Evolutionary conservation across 2,888 invertebrate genomes (phyloP), one percentile per base, ranked within the genome.

Genomic region (Hydropsyche betteni): DNA sequence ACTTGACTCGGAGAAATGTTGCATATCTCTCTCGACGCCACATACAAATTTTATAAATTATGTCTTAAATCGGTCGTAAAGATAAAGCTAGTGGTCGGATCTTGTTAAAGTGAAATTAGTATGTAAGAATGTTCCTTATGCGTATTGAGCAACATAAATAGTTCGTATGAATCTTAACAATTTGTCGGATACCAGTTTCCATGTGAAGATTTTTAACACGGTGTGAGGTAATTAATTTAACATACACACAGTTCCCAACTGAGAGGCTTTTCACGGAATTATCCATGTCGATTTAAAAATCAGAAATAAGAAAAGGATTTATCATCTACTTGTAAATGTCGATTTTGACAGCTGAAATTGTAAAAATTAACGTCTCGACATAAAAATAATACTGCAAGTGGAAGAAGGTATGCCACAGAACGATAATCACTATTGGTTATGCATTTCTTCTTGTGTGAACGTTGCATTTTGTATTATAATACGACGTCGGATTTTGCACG

Each of bases 161-260:
- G 53, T n/a, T 34, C 70, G 53, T 52, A 52, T 70, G 53, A 38
- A 70, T 70, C n/a, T 70, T 24, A 50, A 69, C 36, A 72, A 72
- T 72, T 72, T 72, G 61, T 72, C 50, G 55, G 55, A 72, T 61
- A 72, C 61, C 14, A 72, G 58, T 72, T 72, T 44, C 12, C 10
- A 64, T 34, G 6, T 8, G 34, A 64, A 36, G 36, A 64, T 58
- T 14, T 16, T 58, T 16, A 58, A 44, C 16, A 7, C 16, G 14
- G 58, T 58, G 58, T 58, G 24, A 58, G 64, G 14, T n/a, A 64
- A 64, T 64, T 64, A 64, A 64, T 64, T 64, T 64, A 64, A 64
- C 34, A 5, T 14, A 24, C 53, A 24, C 24, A 53, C 24, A 24
- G 24, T 58, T 58, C 8, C 16, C 24, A 58, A 58, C 58, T 24